Percentiles rank a stretch among this genome's conserved stretches.
These are phyloP conservation scores for Tetanocera ferruginea DNA, from an alignment of 2,888 invertebrate species.

Conservation along the genomic window DNA sequence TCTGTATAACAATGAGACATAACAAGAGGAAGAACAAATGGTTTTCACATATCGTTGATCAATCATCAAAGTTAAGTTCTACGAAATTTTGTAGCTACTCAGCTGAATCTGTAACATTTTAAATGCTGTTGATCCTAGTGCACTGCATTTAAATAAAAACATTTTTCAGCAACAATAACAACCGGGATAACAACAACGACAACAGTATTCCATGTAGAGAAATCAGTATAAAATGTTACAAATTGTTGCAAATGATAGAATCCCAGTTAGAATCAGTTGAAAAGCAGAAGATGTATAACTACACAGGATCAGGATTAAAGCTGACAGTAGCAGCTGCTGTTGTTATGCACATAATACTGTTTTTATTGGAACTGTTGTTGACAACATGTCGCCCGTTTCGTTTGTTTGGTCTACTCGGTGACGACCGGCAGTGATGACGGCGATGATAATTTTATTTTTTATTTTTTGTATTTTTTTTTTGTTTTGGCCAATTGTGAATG, in stretches of 20 bases:
- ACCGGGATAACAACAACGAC: constrained; percentile 18
- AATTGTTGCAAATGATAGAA: constrained; percentile 34
- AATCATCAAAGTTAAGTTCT: no score
- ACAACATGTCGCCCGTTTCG: constrained; percentile 9
- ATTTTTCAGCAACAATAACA: constrained; percentile 2
- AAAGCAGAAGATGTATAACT: neutral
- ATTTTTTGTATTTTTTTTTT: neutral
- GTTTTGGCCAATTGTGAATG: constrained; percentile 26
- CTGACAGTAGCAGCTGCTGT: constrained; percentile 30
- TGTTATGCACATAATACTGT: neutral
- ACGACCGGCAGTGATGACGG: constrained; percentile 1
- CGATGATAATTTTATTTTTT: constrained; percentile 15
- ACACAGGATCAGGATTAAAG: constrained; percentile 1
- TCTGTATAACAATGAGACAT: no score
- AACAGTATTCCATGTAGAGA: neutral
- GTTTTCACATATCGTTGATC: no score
- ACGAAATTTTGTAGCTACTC: no score
- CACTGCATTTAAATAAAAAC: no score
- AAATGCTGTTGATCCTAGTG: no score
- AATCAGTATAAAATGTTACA: constrained; percentile 36
- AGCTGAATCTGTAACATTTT: no score
- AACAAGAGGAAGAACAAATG: no score
- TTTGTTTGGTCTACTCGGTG: neutral
- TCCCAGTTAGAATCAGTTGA: neutral
- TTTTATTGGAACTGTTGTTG: constrained; percentile 26